Conservation (phyloP, 2,888 invertebrate genomes). For the Odontocerum albicorne region DNA sequence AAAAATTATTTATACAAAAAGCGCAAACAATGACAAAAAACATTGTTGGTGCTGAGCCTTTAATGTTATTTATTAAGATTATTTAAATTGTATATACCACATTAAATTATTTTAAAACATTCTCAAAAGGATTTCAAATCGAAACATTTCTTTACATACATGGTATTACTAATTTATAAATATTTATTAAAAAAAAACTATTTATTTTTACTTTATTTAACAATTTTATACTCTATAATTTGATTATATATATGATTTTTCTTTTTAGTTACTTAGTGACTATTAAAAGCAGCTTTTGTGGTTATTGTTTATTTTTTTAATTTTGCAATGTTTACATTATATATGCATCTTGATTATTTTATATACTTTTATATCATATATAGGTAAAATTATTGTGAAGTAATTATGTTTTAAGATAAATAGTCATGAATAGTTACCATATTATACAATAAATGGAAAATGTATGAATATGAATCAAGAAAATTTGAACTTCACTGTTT, state of each 20-base stretch:
- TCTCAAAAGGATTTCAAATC: slow-evolving; percentile 11
- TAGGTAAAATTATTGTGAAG: too few species aligned
- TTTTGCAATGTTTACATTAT: not conserved
- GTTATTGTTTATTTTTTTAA: slow-evolving; percentile 3
- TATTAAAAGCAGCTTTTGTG: not conserved
- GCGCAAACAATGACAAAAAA: slow-evolving; percentile 26
- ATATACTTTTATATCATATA: not conserved
- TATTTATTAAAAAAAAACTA: too few species aligned
- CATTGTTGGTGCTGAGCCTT: slow-evolving; percentile 40
- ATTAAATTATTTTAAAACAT: slow-evolving; percentile 8
- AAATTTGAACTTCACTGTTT: too few species aligned
- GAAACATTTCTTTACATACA: not conserved
- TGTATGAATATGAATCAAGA: too few species aligned
- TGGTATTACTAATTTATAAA: not conserved
- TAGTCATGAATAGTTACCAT: too few species aligned
- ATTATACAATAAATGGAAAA: too few species aligned
- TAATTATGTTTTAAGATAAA: too few species aligned
- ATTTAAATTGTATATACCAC: slow-evolving; percentile 18
- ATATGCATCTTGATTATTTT: not conserved
- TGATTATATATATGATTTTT: too few species aligned
- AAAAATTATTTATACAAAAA: slow-evolving; percentile 19
- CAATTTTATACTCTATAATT: too few species aligned
- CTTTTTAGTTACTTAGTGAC: not conserved
- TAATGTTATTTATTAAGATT: slow-evolving; percentile 24
- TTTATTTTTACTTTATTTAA: too few species aligned